A percentile compares a stretch with the other conserved stretches of the same genome.
Conservation (phyloP, 35 echinoderm and acorn worm genomes). For the Heliocidaris tuberculata region DNA sequence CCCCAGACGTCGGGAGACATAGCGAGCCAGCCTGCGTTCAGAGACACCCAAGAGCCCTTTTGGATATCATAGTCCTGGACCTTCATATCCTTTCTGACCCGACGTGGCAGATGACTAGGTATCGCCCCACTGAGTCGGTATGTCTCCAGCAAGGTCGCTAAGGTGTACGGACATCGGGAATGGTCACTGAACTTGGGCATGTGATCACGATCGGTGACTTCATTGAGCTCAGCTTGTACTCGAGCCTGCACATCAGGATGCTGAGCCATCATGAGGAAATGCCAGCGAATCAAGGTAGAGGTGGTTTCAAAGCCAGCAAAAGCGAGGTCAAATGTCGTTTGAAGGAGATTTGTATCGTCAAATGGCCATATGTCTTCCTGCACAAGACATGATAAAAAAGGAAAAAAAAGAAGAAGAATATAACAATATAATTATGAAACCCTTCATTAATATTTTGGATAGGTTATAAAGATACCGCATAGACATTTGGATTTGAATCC, state of each 20-base stretch:
- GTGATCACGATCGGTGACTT: slow-evolving; percentile 35
- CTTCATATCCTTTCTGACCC: slow-evolving; percentile 25
- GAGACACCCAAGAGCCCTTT: slow-evolving; percentile 40
- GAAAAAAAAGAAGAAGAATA: too few species aligned
- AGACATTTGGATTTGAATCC: too few species aligned
- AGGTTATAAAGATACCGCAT: too few species aligned
- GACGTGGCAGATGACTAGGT: slow-evolving; percentile 28
- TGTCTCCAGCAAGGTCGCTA: slow-evolving; percentile 67
- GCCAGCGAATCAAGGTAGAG: slow-evolving; percentile 17
- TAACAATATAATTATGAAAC: too few species aligned
- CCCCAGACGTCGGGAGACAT: slow-evolving; percentile 52
- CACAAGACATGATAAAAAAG: too few species aligned
- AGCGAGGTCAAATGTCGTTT: background rate
- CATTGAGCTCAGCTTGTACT: slow-evolving; percentile 61
- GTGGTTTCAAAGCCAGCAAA: slow-evolving; percentile 20
- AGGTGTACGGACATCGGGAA: slow-evolving; percentile 48
- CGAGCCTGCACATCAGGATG: slow-evolving; percentile 62
- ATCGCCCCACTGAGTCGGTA: slow-evolving; percentile 45
- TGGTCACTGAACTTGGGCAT: slow-evolving; percentile 44
- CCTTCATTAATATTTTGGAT: too few species aligned
- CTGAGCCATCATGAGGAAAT: slow-evolving; percentile 45
- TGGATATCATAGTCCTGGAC: slow-evolving; percentile 51
- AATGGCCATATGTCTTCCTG: background rate
- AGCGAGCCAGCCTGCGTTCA: slow-evolving; percentile 48
- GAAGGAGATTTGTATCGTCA: background rate